phyloP scores from a whole-genome alignment of 2,888 invertebrate species.

The Lydus trimaculatus region DNA sequence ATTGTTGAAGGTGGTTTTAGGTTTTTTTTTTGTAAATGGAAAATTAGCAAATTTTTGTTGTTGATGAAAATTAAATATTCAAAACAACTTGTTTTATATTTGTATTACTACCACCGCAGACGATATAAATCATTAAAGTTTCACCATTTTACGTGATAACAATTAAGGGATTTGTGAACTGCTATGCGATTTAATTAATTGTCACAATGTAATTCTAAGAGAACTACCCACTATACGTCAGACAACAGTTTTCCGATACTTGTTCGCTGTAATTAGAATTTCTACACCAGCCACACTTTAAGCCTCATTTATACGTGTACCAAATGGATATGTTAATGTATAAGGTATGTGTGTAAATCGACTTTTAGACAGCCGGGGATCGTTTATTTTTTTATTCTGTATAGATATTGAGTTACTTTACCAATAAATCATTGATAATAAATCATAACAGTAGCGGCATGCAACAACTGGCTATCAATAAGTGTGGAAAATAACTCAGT shows the following conservation, averaged over 20 bases:
- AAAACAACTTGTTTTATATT: background rate
- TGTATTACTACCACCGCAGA: background rate
- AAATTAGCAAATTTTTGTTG: background rate
- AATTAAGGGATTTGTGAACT: slow-evolving; percentile 14
- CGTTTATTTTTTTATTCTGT: no score
- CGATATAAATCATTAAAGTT: slow-evolving; percentile 13
- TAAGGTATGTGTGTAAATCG: no score
- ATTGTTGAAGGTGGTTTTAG: background rate
- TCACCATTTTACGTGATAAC: slow-evolving; percentile 11
- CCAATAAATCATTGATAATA: slow-evolving; percentile 16
- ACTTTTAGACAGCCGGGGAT: no score
- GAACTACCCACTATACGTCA: background rate
- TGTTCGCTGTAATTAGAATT: slow-evolving; percentile 2
- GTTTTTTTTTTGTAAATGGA: no score
- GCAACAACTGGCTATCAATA: background rate
- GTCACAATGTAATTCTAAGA: slow-evolving; percentile 4
- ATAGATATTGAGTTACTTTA: no score
- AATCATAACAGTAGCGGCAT: slow-evolving; percentile 19
- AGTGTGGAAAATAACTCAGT: slow-evolving; percentile 25
- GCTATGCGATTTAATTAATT: slow-evolving; percentile 15
- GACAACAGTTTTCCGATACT: background rate
- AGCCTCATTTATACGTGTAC: background rate
- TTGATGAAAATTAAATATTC: background rate
- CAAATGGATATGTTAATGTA: no score
- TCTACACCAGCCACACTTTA: background rate